Base-by-base conservation (phyloP, 2,113 vertebrate genomes). In the Sinocyclocheilus grahami region DNA sequence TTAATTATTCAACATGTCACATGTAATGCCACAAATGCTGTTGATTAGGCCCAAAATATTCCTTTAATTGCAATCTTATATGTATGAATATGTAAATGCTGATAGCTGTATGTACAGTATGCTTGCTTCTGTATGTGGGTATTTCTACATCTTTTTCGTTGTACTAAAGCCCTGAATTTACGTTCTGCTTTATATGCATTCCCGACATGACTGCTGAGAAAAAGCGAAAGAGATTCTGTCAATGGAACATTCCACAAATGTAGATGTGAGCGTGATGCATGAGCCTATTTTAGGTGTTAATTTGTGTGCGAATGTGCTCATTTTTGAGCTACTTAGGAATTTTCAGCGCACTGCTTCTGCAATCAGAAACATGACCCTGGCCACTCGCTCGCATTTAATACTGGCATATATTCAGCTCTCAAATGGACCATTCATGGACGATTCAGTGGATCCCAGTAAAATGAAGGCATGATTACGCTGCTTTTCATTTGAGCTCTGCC, bases 241-340 rank as follows among this genome's bases (percentile, higher is more conserved):
- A 85, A 72, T 20, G 81, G 62, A 86, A 81, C 83, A 65, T 89
- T 91, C 58, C 48, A 60, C 55, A 74, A 74, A 85, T 85, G 84
- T 63, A 86, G 84, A 84, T 90, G 88, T 87, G 89, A 89, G 86
- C 84, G 42, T 88, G 86, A 55, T 91, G 89, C 87, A 92, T 93
- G 39, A n/a, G 55, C n/a, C 62, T 48, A 91, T 93, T 93, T 93
- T 90, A 91, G 83, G 72, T 84, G 65, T 83, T 90, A 67, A 84
- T 87, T 84, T 90, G 89, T 90, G 86, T 90, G 90, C 92, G 91
- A 89, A 92, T 91, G 90, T 93, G 90, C 93, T 92, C 46, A 82
- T 92, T 92, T 77, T 84, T 55, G 60, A 91, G 86, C 79, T 89
- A 91, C 88, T 93, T 87, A 60, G 39, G 75, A 85, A 81, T 78